Evolutionary conservation across 2,797 vertebrate genomes (phyloP).

Genomic region (Rhodeus uyekii): DNA sequence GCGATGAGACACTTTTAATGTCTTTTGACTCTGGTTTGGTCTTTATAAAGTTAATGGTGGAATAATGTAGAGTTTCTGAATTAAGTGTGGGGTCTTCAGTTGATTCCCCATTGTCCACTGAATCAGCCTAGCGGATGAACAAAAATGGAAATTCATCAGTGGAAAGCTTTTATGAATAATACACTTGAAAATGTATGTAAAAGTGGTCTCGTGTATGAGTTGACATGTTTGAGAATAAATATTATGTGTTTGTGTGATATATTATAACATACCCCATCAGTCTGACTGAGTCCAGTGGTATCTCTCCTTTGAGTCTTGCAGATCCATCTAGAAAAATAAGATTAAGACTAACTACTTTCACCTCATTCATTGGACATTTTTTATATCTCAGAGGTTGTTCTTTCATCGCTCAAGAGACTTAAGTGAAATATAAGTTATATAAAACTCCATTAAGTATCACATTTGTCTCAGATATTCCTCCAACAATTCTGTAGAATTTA

Average conservation of each 20-base stretch:
- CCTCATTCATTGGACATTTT: neutral
- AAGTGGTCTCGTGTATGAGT: neutral
- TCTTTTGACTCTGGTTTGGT: neutral
- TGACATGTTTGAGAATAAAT: neutral
- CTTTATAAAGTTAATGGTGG: slow-evolving; percentile 23
- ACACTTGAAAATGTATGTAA: neutral
- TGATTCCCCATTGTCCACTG: neutral
- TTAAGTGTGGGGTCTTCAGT: neutral
- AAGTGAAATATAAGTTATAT: neutral
- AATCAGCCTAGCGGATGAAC: neutral
- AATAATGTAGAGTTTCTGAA: slow-evolving; percentile 10
- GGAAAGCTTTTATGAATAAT: neutral
- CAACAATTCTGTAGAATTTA: neutral
- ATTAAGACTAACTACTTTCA: neutral
- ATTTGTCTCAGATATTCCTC: neutral
- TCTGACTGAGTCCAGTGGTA: neutral
- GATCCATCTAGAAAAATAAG: neutral
- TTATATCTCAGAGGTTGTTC: neutral
- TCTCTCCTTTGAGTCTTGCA: neutral
- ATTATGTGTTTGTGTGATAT: neutral
- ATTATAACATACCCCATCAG: neutral
- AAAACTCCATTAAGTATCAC: neutral
- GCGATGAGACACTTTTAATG: neutral
- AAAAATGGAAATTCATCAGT: neutral
- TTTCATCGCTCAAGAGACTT: neutral